phyloP scores from a whole-genome alignment of 2,797 vertebrate species.

The Urosaurus nigricauda region DNA sequence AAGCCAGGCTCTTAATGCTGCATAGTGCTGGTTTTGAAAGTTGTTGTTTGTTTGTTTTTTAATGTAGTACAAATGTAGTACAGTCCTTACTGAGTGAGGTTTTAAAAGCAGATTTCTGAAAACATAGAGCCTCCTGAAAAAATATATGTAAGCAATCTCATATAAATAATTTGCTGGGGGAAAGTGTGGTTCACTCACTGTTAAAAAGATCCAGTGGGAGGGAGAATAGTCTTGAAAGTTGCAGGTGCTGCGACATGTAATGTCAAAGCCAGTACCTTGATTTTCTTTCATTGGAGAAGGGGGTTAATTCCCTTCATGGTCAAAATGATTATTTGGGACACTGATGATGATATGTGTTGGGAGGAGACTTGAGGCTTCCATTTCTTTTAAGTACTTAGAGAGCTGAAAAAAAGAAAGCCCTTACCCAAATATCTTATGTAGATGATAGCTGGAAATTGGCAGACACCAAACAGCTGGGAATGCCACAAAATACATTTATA shows the following conservation, averaged over 20 bases:
- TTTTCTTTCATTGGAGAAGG: background rate
- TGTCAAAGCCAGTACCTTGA: background rate
- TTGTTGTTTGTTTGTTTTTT: too few relatives aligned
- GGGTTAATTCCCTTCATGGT: background rate
- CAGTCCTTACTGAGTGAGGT: background rate
- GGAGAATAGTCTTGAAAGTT: background rate
- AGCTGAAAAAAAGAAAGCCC: background rate
- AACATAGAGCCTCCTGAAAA: background rate
- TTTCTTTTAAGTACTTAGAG: background rate
- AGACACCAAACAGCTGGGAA: constrained; percentile 2
- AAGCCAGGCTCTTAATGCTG: too few relatives aligned
- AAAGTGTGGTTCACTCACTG: background rate
- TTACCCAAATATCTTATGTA: background rate
- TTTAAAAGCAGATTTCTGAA: background rate
- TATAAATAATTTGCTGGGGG: background rate
- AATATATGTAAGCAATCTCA: background rate
- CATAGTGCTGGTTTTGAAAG: too few relatives aligned
- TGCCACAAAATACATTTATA: constrained; percentile 9
- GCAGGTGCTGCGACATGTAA: background rate
- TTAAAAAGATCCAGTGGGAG: background rate
- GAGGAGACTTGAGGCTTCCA: background rate
- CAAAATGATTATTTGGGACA: background rate
- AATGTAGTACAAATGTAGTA: background rate
- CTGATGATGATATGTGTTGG: background rate
- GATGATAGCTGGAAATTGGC: background rate